Conservation (phyloP, 2,888 invertebrate species). For the Poecilus cupreus region DNA sequence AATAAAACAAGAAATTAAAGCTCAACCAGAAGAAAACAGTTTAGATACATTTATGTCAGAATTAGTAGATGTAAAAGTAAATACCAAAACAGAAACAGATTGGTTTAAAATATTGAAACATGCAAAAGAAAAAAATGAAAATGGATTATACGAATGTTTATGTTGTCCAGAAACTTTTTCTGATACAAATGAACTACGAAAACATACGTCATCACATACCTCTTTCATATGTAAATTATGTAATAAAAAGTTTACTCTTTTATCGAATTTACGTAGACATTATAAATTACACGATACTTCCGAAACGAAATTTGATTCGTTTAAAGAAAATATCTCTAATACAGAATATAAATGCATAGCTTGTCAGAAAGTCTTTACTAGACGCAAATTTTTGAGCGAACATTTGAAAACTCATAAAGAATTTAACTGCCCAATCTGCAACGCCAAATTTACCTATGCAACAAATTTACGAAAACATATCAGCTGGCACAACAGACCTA, state of each 20-base stretch:
- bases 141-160: constrained; percentile 44
- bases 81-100: neutral
- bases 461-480: constrained; percentile 58
- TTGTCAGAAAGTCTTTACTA: constrained; percentile 33
- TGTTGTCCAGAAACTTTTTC: constrained; percentile 46
- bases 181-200: constrained; percentile 6
- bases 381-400: constrained; percentile 47
- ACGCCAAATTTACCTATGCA: constrained; percentile 38
- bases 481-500: constrained; percentile 35
- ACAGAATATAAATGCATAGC: constrained; percentile 48
- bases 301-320: neutral
- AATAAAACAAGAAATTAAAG: neutral
- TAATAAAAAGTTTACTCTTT: constrained; percentile 46
- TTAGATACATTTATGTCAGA: neutral
- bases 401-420: constrained; percentile 53
- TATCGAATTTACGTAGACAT: constrained; percentile 51
- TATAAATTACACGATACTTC: constrained; percentile 33
- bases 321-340: neutral
- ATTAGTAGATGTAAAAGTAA: neutral
- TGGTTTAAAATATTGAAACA: constrained; percentile 23
- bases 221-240: constrained; percentile 52
- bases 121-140: constrained; percentile 41
- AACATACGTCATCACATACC: constrained; percentile 23
- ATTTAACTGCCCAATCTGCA: constrained; percentile 49
- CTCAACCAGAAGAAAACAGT: neutral